A percentile compares a stretch with the other conserved stretches of the same genome.
These are phyloP conservation scores for Poeciliopsis turrubarensis DNA, from an alignment of 2,113 vertebrate genomes.

Conservation along the genomic window DNA sequence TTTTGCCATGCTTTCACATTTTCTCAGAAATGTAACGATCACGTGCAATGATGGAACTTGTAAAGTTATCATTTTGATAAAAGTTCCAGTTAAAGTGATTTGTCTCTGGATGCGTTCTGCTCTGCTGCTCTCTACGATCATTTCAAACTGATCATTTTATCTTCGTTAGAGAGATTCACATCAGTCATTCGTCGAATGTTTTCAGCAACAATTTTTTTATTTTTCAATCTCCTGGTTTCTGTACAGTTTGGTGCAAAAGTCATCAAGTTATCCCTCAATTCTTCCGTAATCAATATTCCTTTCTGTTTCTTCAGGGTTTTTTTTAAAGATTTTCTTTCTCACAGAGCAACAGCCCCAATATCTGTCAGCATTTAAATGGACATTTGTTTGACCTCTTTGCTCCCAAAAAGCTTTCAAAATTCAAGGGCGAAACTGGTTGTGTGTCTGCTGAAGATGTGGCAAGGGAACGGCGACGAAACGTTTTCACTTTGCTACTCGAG, in stretches of 20 bases:
- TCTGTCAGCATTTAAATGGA: background rate
- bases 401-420: background rate
- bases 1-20: background rate
- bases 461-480: background rate
- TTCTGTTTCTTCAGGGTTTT: too few relatives aligned
- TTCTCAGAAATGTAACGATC: background rate
- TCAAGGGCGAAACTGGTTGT: background rate
- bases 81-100: background rate
- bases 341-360: background rate
- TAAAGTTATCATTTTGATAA: background rate
- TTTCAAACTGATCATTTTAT: background rate
- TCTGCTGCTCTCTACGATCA: too few relatives aligned
- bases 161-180: background rate
- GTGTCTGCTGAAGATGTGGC: background rate
- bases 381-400: background rate
- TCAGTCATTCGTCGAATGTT: background rate
- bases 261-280: background rate
- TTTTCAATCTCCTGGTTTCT: background rate
- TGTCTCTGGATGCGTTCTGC: background rate
- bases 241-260: too few relatives aligned
- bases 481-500: background rate
- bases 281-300: background rate
- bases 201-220: background rate
- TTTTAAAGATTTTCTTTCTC: background rate
- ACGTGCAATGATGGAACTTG: background rate